phyloP scores from a whole-genome alignment of 2,113 vertebrate species.

The Eulemur rufifrons region DNA sequence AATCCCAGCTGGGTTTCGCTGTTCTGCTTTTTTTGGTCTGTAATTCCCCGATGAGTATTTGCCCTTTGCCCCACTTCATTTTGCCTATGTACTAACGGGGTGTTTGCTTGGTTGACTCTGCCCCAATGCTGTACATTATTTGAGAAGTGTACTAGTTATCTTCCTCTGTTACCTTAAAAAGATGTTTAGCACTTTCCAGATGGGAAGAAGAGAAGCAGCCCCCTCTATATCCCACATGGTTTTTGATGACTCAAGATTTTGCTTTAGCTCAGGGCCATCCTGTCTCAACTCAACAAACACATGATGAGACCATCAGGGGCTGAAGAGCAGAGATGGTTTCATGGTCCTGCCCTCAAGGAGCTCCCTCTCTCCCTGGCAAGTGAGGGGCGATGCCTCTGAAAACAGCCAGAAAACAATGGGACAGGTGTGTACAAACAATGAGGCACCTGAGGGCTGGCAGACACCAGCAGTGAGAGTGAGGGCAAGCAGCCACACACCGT shows the following conservation, averaged over 20 bases:
- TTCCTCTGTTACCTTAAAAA: conserved; percentile 13
- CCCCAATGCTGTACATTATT: background rate
- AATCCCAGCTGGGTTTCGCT: background rate
- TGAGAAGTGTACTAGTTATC: background rate
- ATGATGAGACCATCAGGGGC: background rate
- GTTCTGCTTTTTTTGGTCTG: background rate
- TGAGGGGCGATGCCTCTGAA: background rate
- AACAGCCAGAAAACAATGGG: background rate
- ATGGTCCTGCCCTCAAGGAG: background rate
- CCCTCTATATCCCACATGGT: background rate
- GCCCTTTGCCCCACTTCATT: background rate
- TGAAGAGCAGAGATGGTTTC: background rate
- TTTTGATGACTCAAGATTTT: conserved; percentile 50
- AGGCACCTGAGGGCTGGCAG: background rate
- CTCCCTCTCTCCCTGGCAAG: background rate
- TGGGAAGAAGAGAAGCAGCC: background rate
- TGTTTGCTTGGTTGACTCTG: background rate
- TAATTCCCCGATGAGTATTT: background rate
- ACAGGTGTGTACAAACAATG: background rate
- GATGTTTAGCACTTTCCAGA: background rate
- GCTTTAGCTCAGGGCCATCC: conserved; percentile 1
- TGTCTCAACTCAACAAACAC: background rate
- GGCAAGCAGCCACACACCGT: background rate
- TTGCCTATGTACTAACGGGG: background rate
- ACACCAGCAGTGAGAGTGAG: rapidly evolving